Percentiles rank a stretch among this genome's conserved stretches.
Evolutionary conservation across 2,888 invertebrate genomes (phyloP).

Genomic region (Idaea aversata): DNA sequence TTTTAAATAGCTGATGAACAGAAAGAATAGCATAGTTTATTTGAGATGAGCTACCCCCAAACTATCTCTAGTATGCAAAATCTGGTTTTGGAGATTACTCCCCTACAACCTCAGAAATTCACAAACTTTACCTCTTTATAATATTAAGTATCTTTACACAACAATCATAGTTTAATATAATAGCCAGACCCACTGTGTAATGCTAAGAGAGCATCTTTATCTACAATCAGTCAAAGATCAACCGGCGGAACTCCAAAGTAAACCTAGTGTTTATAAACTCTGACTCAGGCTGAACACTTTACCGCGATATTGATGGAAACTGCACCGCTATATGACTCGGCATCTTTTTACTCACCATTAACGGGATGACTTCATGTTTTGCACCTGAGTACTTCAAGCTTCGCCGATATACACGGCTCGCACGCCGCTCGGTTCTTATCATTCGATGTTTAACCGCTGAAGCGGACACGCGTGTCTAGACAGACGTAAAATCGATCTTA

Average conservation of each 20-base stretch:
- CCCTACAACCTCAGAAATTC: no score
- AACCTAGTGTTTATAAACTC: background rate
- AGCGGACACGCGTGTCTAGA: conserved; percentile 42
- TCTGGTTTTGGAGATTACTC: no score
- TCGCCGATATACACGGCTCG: conserved; percentile 33
- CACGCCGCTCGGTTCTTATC: conserved; percentile 46
- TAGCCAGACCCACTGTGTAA: no score
- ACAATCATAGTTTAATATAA: no score
- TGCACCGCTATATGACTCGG: background rate
- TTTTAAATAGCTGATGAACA: no score
- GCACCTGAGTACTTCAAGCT: conserved; percentile 10
- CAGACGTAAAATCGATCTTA: conserved; percentile 29
- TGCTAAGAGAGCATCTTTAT: no score
- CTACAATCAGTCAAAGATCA: background rate
- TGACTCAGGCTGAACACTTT: background rate
- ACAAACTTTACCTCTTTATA: no score
- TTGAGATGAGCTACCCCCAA: no score
- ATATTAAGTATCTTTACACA: no score
- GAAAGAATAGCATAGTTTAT: no score
- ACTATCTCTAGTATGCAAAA: no score
- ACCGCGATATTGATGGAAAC: background rate
- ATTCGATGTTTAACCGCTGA: conserved; percentile 48
- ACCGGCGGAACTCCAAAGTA: background rate
- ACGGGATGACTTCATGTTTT: conserved; percentile 15
- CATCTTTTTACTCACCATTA: conserved; percentile 6